phyloP scores from a whole-genome alignment of 1,140 invertebrate species.

The Drosophila ambigua region DNA sequence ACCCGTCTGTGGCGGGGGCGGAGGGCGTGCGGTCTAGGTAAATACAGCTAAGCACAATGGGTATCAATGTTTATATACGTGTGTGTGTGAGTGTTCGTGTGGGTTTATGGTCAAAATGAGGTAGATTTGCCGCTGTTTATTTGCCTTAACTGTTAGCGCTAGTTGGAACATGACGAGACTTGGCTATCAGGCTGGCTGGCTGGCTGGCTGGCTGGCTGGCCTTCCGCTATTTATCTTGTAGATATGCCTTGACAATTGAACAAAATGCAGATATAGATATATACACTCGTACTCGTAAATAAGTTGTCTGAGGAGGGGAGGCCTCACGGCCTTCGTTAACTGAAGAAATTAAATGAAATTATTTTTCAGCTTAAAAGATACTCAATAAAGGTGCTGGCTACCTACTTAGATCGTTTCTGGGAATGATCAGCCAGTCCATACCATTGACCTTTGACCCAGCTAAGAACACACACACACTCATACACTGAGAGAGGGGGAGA shows the following conservation, averaged over 20 bases:
- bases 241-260: conserved; percentile 49
- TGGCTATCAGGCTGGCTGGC: neutral
- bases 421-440: conserved; percentile 4
- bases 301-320: too few species aligned
- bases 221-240: conserved; percentile 55
- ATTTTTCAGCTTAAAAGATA: neutral
- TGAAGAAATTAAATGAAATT: too few species aligned
- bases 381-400: neutral
- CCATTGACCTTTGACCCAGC: conserved; percentile 67
- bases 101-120: conserved; percentile 27
- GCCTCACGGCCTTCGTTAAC: too few species aligned
- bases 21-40: conserved; percentile 8
- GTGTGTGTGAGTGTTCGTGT: conserved; percentile 15
- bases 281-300: neutral
- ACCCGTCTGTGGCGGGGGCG: neutral
- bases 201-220: conserved; percentile 19
- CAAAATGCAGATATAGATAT: conserved; percentile 18
- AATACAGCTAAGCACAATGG: conserved; percentile 17
- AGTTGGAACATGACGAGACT: conserved; percentile 21
- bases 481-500: too few species aligned
- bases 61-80: conserved; percentile 5
- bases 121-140: conserved; percentile 40
- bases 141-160: conserved; percentile 44
- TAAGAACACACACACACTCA: conserved; percentile 28
- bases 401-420: conserved; percentile 7